Evolutionary conservation across 2,113 vertebrate genomes (phyloP).

Genomic region (Ciconia stormi): DNA sequence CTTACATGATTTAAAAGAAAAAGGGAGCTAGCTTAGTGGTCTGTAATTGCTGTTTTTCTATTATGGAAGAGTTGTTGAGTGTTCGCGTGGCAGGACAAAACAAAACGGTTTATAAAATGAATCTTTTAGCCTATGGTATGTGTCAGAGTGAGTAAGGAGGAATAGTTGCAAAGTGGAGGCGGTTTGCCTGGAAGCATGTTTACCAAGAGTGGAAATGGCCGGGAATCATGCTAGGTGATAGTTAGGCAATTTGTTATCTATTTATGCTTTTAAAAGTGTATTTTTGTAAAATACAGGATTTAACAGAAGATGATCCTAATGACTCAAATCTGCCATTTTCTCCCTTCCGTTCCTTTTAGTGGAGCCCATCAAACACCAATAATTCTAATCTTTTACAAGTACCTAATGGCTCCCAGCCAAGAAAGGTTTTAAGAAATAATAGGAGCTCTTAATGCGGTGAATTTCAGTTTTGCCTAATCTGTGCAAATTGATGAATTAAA

Average conservation of each 20-base stretch:
- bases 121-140: neutral
- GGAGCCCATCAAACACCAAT: conserved; percentile 56
- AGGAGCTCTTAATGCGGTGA: conserved; percentile 66
- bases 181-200: neutral
- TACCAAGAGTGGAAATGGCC: neutral
- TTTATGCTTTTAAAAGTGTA: conserved; percentile 46
- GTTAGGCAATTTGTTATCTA: conserved; percentile 40
- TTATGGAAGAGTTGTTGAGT: neutral
- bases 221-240: neutral
- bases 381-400: conserved; percentile 67
- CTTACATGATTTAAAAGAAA: neutral
- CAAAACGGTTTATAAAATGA: neutral
- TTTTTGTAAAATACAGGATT: conserved; percentile 53
- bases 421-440: conserved; percentile 73
- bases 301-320: conserved; percentile 54
- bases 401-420: conserved; percentile 64
- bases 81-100: neutral
- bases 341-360: conserved; percentile 34
- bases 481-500: conserved; percentile 72
- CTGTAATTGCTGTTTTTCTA: neutral
- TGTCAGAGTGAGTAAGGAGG: neutral
- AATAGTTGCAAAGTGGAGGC: neutral
- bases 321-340: conserved; percentile 45
- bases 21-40: neutral
- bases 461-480: conserved; percentile 70